Conservation (phyloP, 2,888 invertebrate genomes). For the Ormia ochracea region DNA sequence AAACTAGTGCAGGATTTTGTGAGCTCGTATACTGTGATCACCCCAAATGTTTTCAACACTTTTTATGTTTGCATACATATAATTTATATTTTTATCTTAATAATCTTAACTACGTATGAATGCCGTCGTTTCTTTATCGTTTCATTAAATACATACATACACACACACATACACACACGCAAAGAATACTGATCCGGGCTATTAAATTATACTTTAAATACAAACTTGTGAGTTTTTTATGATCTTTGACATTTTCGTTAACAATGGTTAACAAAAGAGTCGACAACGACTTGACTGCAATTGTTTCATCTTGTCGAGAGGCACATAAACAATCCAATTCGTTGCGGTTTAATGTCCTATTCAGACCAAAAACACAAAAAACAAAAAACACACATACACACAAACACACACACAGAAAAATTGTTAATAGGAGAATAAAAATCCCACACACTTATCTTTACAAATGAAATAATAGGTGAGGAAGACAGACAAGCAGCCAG, state of each 20-base stretch:
- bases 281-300: constrained; percentile 30
- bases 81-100: constrained; percentile 52
- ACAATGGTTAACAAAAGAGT: constrained; percentile 57
- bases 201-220: constrained; percentile 60
- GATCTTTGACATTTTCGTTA: constrained; percentile 55
- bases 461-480: background rate
- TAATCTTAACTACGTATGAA: constrained; percentile 38
- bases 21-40: background rate
- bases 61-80: constrained; percentile 36
- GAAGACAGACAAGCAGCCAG: constrained; percentile 1
- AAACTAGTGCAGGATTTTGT: too few relatives aligned
- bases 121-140: background rate
- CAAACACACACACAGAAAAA: background rate
- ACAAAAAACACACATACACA: too few relatives aligned
- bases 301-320: constrained; percentile 46
- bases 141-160: constrained; percentile 4
- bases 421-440: constrained; percentile 16
- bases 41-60: constrained; percentile 50
- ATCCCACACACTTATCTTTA: constrained; percentile 38
- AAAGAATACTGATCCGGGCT: constrained; percentile 17
- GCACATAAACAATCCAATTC: constrained; percentile 52
- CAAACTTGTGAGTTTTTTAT: constrained; percentile 16
- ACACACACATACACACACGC: background rate
- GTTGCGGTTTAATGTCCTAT: constrained; percentile 47
- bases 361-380: constrained; percentile 5